Conservation (phyloP, 2,797 vertebrate species). For the Propithecus perrieri region DNA sequence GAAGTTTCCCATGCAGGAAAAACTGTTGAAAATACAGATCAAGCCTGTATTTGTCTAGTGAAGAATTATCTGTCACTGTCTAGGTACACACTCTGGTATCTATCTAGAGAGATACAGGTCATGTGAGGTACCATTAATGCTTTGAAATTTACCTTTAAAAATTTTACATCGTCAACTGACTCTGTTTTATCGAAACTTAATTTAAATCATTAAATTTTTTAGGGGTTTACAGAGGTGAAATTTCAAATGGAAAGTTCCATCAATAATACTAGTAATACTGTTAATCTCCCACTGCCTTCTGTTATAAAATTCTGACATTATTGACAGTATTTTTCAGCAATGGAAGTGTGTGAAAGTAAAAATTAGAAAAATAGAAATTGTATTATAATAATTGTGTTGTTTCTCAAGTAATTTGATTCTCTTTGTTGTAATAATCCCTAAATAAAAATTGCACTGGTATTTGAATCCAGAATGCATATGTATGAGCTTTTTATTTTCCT, state of each 20-base stretch:
- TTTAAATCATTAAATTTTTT: neutral
- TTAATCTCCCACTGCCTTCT: neutral
- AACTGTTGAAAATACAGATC: neutral
- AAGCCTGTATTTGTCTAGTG: neutral
- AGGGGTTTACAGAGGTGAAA: neutral
- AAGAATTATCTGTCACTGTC: neutral
- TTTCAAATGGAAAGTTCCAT: neutral
- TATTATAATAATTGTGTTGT: neutral
- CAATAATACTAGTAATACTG: neutral
- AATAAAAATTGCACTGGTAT: neutral
- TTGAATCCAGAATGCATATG: conserved; percentile 21
- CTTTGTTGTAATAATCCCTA: conserved; percentile 4
- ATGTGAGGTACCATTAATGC: neutral
- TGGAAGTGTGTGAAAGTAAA: conserved; percentile 31
- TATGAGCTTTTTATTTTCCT: neutral
- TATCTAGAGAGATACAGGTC: neutral
- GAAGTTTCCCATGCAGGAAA: neutral
- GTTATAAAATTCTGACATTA: neutral
- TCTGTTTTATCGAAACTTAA: neutral
- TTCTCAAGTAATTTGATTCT: conserved; percentile 15
- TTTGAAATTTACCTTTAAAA: conserved; percentile 40
- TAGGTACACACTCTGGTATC: neutral
- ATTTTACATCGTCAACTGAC: neutral
- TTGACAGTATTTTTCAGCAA: neutral
- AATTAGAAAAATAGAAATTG: conserved; percentile 9